A percentile compares a stretch with the other conserved stretches of the same genome.
Evolutionary conservation across 2,888 invertebrate species (phyloP).

Genomic region (Tuberolachnus salignus): DNA sequence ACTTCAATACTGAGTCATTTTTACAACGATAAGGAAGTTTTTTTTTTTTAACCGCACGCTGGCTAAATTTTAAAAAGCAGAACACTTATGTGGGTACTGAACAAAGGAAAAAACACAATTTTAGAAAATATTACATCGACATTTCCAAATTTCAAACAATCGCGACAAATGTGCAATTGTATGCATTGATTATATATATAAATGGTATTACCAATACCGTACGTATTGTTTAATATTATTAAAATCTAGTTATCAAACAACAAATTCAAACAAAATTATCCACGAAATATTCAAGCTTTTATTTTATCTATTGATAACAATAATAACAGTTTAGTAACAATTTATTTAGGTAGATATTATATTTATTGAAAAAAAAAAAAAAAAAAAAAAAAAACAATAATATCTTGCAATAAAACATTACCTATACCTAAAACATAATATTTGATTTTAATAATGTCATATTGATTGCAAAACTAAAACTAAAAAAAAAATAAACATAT

Average conservation of each 20-base stretch:
- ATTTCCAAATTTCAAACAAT: not conserved
- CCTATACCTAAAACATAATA: not conserved
- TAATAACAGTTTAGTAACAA: too few species aligned
- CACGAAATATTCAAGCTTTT: too few species aligned
- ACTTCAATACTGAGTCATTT: conserved; percentile 27
- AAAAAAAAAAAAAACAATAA: too few species aligned
- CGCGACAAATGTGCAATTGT: too few species aligned
- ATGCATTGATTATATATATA: too few species aligned
- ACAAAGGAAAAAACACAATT: not conserved
- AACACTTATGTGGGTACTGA: not conserved
- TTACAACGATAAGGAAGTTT: not conserved
- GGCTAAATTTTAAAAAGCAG: not conserved
- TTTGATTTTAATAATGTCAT: not conserved
- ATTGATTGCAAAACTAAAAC: not conserved
- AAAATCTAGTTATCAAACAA: too few species aligned
- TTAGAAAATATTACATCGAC: not conserved
- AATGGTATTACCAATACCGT: too few species aligned
- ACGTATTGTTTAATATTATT: too few species aligned
- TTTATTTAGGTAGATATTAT: too few species aligned
- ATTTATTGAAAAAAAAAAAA: too few species aligned
- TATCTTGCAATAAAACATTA: conserved; percentile 5
- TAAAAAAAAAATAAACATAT: not conserved
- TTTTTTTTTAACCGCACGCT: not conserved
- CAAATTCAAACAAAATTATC: too few species aligned
- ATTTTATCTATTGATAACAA: too few species aligned